Conservation (phyloP, 2,888 invertebrate species). For the Dicyrtoma fusca region DNA sequence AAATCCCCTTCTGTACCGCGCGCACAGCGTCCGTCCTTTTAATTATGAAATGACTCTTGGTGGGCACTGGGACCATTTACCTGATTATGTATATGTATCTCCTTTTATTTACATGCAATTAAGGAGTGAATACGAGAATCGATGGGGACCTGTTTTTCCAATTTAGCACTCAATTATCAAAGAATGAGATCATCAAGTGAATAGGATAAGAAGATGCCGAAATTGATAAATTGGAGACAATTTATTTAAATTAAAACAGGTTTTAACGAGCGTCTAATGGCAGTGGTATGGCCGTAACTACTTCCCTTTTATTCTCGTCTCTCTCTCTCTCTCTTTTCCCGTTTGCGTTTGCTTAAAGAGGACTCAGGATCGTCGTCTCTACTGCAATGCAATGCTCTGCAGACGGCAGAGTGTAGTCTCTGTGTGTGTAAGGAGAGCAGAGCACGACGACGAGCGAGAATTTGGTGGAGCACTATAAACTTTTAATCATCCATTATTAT, state of each 20-base stretch:
- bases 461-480: neutral
- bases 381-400: neutral
- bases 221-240: slow-evolving; percentile 43
- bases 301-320: neutral
- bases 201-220: slow-evolving; percentile 39
- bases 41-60: too few species aligned
- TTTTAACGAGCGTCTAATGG: slow-evolving; percentile 25
- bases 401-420: neutral
- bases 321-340: neutral
- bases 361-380: too few species aligned
- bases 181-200: slow-evolving; percentile 41
- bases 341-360: too few species aligned
- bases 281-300: neutral
- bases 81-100: too few species aligned
- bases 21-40: too few species aligned
- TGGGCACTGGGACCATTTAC: too few species aligned
- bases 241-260: slow-evolving; percentile 41
- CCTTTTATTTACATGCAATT: slow-evolving; percentile 31
- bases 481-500: slow-evolving; percentile 33
- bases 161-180: slow-evolving; percentile 43
- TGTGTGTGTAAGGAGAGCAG: neutral
- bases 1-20: too few species aligned
- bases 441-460: neutral
- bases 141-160: slow-evolving; percentile 35
- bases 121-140: slow-evolving; percentile 9